phyloP scores from a whole-genome alignment of 2,113 vertebrate genomes.

The Mobula birostris region DNA sequence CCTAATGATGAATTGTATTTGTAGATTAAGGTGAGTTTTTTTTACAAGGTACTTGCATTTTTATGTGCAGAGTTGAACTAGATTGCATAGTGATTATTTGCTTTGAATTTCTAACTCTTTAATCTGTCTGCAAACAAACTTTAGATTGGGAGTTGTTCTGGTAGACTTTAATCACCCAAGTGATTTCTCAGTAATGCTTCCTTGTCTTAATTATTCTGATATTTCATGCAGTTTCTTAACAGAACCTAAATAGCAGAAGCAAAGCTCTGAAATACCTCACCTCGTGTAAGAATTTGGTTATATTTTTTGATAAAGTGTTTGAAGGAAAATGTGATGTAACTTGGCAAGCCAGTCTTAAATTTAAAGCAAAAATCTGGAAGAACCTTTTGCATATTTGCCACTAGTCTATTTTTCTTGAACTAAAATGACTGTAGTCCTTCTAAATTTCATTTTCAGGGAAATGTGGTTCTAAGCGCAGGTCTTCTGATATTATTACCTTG shows the following conservation, averaged over 20 bases:
- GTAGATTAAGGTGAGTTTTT: neutral
- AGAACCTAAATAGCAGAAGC: too few relatives aligned
- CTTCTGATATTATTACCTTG: slow-evolving; percentile 94
- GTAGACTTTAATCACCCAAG: neutral
- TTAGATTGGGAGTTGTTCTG: neutral
- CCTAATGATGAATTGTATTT: neutral
- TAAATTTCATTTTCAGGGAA: slow-evolving; percentile 62
- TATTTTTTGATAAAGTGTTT: neutral
- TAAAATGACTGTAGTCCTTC: neutral
- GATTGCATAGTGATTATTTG: neutral
- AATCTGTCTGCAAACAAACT: neutral
- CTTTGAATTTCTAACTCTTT: neutral
- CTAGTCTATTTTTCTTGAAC: neutral
- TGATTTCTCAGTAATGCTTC: neutral
- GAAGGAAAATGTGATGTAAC: neutral
- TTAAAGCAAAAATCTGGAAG: neutral
- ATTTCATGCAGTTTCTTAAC: too few relatives aligned
- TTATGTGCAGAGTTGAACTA: neutral
- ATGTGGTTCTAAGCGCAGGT: slow-evolving; percentile 79
- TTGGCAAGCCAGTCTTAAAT: neutral
- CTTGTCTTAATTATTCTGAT: too few relatives aligned
- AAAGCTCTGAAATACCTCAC: too few relatives aligned
- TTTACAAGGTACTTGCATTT: neutral
- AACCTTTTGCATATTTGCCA: neutral
- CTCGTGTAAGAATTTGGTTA: too few relatives aligned